Base-by-base conservation (phyloP, 2,797 vertebrate species). In the Sebastes minor region DNA sequence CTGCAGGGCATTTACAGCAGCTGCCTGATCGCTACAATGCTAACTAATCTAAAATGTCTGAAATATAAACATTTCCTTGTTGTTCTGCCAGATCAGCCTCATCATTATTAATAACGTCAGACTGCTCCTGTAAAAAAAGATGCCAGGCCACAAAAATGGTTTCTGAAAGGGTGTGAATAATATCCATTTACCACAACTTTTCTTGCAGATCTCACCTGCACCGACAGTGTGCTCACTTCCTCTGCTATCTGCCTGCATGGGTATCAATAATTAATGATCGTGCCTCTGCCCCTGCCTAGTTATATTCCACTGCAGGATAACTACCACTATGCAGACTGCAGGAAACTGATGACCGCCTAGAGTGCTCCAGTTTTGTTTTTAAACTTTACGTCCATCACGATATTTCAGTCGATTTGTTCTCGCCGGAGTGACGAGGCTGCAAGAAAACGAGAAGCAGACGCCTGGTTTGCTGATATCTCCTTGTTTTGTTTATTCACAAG, bases 251-350 rank as follows among this genome's bases (percentile, higher is more conserved):
- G 69, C 35, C 87, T 70, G 86, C 78, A 75, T 49, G 10, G 38
- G 2, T 42, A 81, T 91, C 65, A 91, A 92, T 93, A 88, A 91
- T 89, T 86, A 87, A 93, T 85, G 78, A 84, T 25, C 4, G 3
- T 25, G 73, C 49, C 78, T 84, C 80, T 78, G 77, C 81, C 56
- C 65, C 49, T 63, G 68, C 76, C 72, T 68, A 42, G 77, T 87
- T 86, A 78, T 61, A 80, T 80, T 83, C 84, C 78, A 73, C 79
- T 72, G 82, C 71, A 71, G 70, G 76, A 83, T 75, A 83, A 63
- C 78, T 42, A 72, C 64, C 60, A 38, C 53, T 66, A 38, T 30
- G 74, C 16, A 8, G 52, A 62, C 55, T 32, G 55, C 28, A 56
- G 64, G 35, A 80, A 78, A 80, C 11, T 8, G 35, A 75, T 74